phyloP scores from a whole-genome alignment of 2,888 invertebrate species.

The Sinopyrophorus schimmeli region DNA sequence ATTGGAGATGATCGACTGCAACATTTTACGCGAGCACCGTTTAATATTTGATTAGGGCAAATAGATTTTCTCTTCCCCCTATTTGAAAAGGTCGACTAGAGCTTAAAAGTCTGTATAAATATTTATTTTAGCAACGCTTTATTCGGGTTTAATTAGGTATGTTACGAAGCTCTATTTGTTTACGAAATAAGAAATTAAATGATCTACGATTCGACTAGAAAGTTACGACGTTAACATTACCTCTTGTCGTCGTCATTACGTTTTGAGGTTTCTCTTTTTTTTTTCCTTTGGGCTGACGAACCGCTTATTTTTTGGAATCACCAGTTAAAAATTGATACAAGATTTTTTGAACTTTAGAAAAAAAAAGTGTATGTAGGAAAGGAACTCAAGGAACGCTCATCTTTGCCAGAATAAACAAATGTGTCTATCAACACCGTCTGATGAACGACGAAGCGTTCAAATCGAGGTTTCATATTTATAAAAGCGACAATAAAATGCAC shows the following conservation, averaged over 20 bases:
- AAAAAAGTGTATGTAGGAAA: too few species aligned
- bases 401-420: constrained; percentile 23
- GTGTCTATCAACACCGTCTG: background rate
- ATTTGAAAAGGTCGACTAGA: constrained; percentile 36
- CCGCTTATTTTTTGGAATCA: too few species aligned
- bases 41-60: constrained; percentile 49
- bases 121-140: constrained; percentile 22
- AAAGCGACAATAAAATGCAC: too few species aligned
- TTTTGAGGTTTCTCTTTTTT: too few species aligned
- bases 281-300: too few species aligned
- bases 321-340: too few species aligned
- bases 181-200: too few species aligned
- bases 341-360: too few species aligned
- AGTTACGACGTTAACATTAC: too few species aligned
- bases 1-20: constrained; percentile 11
- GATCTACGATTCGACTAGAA: too few species aligned
- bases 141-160: constrained; percentile 31
- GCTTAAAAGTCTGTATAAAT: constrained; percentile 36
- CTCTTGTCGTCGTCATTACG: too few species aligned
- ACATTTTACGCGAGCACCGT: constrained; percentile 36
- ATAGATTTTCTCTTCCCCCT: constrained; percentile 41
- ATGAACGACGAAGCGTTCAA: constrained; percentile 2
- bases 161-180: too few species aligned
- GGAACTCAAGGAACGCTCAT: constrained; percentile 22
- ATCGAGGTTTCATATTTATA: background rate